Evolutionary conservation across 1,140 invertebrate species (phyloP), one percentile per base, ranked within the genome.

Genomic region (Coelopa frigida): DNA sequence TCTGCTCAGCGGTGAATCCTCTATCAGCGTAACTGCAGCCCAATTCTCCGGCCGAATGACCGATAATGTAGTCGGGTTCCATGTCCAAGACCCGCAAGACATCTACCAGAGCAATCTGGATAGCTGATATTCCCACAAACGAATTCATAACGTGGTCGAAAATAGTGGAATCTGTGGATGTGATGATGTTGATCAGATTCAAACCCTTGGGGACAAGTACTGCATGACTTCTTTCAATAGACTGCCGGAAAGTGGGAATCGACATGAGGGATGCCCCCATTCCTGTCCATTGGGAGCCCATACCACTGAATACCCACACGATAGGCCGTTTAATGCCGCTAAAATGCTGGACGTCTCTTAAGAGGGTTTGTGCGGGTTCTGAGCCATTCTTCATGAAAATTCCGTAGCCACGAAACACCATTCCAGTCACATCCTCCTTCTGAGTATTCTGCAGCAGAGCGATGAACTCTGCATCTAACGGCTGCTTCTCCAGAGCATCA

Each of bases 1-100:
- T 87, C 72, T 94, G 81, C 61, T 92, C 85, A 3, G 81, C 77
- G 6, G 87, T 89, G 45, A 93, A 75, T 46, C 83, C 84, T 2
- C 85, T 87, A 71, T 94, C 90, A 29, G 87, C 87, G 73, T 94
- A 94, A 15, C 83, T 86, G 71, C 89, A 94, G 3, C 86, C 89
- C n/a, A 90, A 63, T 71, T 90, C 87, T 18, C 87, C 87, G 2
- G 87, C 86, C 12, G 89, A 92, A 64, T 94, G 89, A 4, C 80
- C 90, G 58, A 94, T 81, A 37, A 94, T 85, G 27, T 83, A 86
- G 70, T 94, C 87, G 4, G 83, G 80, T 48, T 83, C 76, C 14
- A 95, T 75, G 14, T 82, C 84, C 46, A 94, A 51, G 2, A 72
- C 66, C 32, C 69, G 76, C 21, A 95, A 62, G 2, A 89, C 56